Base-by-base conservation (phyloP, 2,888 invertebrate genomes). In the Torymus texanus region DNA sequence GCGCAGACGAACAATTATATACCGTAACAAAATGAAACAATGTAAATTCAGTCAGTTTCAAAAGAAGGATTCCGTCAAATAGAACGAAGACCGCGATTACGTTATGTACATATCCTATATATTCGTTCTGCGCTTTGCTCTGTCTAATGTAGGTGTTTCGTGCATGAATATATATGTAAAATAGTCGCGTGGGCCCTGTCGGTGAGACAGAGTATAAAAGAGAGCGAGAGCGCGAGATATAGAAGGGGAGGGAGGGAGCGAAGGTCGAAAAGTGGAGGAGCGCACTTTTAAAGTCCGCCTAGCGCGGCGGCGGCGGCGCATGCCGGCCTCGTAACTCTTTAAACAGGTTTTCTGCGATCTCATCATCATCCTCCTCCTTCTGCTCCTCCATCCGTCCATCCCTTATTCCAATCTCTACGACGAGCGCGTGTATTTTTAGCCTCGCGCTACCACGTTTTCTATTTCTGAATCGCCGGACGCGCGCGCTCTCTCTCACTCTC, bases 241-340 rank as follows among this genome's bases (percentile, higher is more conserved):
- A 41, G 5, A 41, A 8, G 8, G 41, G 41, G 41, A 8, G 10
- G 41, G n/a, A n/a, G 41, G 41, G 41, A 41, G 61, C 71, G 70
- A 80, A 77, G 79, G 75, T 67, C 76, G 66, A 67, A 71, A 79
- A 75, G 55, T 65, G 56, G 68, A 68, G 56, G 63, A 61, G 62
- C 51, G 63, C 73, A 11, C 53, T 74, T 53, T 61, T 61, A 53
- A 59, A 66, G 51, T 56, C 55, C 53, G 41, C 41, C 41, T 18
- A 12, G 14, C 29, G 24, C 62, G 5, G 16, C 75, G 29, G 50
- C 74, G 24, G 16, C 18, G 11, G 63, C 59, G 65, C 41, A 41
- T 41, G 41, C 14, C 79, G 81, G 79, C 80, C 82, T 82, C 83
- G 82, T 74, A 77, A 79, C 78, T 79, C 80, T 78, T 55, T 76